Evolutionary conservation across 2,797 vertebrate genomes (phyloP).

Genomic region (Pipistrellus kuhlii): DNA sequence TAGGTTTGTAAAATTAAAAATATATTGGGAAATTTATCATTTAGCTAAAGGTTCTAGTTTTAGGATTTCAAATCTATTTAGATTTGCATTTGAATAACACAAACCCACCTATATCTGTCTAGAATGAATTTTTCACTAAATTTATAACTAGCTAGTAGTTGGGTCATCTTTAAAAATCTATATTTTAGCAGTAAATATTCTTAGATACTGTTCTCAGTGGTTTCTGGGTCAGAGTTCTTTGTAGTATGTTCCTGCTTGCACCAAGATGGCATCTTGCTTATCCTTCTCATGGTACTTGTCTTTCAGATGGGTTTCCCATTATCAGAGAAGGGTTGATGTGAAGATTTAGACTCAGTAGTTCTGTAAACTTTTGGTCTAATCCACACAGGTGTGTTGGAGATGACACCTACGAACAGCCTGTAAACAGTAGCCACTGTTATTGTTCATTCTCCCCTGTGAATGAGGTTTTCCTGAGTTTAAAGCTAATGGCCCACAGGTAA

Average conservation of each 20-base stretch:
- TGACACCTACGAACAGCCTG: not conserved
- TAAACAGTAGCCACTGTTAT: not conserved
- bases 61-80: constrained; percentile 39
- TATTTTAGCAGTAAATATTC: not conserved
- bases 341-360: not conserved
- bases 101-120: not conserved
- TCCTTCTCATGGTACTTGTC: not conserved
- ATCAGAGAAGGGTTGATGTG: not conserved
- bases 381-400: not conserved
- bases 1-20: not conserved
- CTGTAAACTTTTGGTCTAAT: not conserved
- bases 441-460: not conserved
- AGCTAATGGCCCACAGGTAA: not conserved
- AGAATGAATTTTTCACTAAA: not conserved
- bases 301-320: not conserved
- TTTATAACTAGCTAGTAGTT: constrained; percentile 9
- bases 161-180: constrained; percentile 30
- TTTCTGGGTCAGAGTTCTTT: constrained; percentile 17
- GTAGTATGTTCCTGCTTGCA: not conserved
- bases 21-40: not conserved
- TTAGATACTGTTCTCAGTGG: not conserved
- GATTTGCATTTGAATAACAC: not conserved
- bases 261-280: not conserved
- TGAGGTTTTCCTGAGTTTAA: not conserved
- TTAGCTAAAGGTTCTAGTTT: constrained; percentile 18